Percentiles rank a stretch among this genome's conserved stretches.
Evolutionary conservation across 2,888 invertebrate genomes (phyloP).

Genomic region (Harmothoe impar): DNA sequence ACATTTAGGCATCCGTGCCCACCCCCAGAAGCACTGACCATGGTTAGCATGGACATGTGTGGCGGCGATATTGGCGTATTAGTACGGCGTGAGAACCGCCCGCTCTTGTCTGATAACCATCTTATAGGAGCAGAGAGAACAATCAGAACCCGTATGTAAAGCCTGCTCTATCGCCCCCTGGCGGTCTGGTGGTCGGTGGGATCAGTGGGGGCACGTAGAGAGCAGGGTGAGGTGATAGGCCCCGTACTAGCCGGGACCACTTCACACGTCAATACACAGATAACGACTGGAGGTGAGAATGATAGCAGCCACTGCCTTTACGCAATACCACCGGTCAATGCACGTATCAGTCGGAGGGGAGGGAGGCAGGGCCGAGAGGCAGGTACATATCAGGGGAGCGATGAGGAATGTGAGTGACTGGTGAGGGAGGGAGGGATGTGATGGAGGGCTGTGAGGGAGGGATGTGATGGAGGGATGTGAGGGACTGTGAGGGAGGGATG

Average conservation of each 20-base stretch:
- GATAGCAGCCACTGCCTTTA: constrained; percentile 33
- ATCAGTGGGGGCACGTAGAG: neutral
- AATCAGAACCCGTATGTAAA: constrained; percentile 4
- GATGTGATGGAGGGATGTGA: too few relatives aligned
- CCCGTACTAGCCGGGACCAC: neutral
- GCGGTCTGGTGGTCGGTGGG: neutral
- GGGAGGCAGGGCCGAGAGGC: neutral
- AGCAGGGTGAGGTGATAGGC: neutral
- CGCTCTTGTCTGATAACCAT: constrained; percentile 12
- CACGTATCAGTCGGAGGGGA: neutral
- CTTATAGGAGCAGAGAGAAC: neutral
- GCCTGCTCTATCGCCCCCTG: constrained; percentile 29
- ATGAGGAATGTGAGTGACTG: neutral
- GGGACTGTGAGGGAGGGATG: neutral
- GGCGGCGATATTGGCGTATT: constrained; percentile 1
- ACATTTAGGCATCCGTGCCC: neutral
- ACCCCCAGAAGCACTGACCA: neutral
- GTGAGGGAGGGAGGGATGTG: neutral
- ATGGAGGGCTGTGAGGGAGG: too few relatives aligned
- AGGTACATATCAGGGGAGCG: neutral
- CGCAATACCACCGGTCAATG: neutral
- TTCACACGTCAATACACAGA: constrained; percentile 39
- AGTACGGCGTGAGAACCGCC: neutral
- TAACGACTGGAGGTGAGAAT: neutral
- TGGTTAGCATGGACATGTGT: constrained; percentile 1